Evolutionary conservation across 1,140 invertebrate genomes (phyloP), one percentile per base, ranked within the genome.

Genomic region (Telenomus remus): DNA sequence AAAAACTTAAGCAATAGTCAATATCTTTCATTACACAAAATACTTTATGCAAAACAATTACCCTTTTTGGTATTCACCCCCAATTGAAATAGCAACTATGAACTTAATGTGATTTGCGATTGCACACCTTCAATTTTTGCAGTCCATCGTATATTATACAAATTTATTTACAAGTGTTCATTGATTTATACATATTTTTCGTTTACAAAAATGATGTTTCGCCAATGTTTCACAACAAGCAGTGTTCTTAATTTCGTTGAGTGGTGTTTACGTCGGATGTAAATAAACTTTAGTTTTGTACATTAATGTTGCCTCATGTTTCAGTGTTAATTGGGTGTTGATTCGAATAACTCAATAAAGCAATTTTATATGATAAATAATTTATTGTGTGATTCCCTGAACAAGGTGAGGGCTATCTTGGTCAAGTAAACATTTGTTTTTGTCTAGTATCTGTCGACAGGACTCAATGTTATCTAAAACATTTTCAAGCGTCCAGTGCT

Each of bases 401-500:
- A 73, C 42, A 19, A 85, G 73, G 69, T 70, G 59, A 0, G 89
- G 84, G 72, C 84, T 85, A 14, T 83, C 44, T 53, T 87, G 89
- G 12, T 86, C 53, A 9, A 92, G 57, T 12, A 93, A 54, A 46
- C 87, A 74, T 59, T 86, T 81, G 87, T 92, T 88, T 37, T 89
- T 78, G 14, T 88, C 76, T 7, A 93, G 51, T 19, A 93, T 80
- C 44, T 89, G 76, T 7, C 83, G 73, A 77, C 91, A 92, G 1
- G 76, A 56, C 11, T 86, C 77, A 70, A 98, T 92, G 82, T 95
- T 97, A 2, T 91, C 84, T 2, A 96, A 61, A 49, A 98, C 91
- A 78, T 93, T 81, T 57, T 93, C 81, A 16, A 97, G 76, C 55
- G 88, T 90, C 94, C 96, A 98, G 75, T 97, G 92, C 87, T 97